phyloP scores from a whole-genome alignment of 2,888 invertebrate genomes.

The Mesorhabditis sp. region DNA sequence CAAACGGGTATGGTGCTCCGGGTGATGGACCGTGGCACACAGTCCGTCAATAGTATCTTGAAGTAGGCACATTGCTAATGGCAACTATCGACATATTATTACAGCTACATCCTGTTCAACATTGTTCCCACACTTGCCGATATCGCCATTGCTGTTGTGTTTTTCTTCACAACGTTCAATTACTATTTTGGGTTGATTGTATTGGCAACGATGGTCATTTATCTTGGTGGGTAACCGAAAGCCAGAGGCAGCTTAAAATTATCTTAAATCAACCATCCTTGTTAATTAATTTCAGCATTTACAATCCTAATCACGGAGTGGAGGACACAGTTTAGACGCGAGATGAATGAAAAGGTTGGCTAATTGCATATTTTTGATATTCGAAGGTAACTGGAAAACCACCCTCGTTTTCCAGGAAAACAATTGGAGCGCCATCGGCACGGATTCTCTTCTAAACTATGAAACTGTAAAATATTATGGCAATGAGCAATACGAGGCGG shows the following conservation, averaged over 20 bases:
- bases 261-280: not conserved
- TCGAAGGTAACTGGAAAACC: not conserved
- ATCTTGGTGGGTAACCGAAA: slow-evolving; percentile 74
- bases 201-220: slow-evolving; percentile 84
- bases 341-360: slow-evolving; percentile 82
- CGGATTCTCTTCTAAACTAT: slow-evolving; percentile 92
- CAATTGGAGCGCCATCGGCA: slow-evolving; percentile 58
- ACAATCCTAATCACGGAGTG: slow-evolving; percentile 92
- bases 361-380: not conserved
- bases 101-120: slow-evolving; percentile 68
- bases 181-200: slow-evolving; percentile 92
- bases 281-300: slow-evolving; percentile 65
- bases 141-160: slow-evolving; percentile 83
- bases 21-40: slow-evolving; percentile 94
- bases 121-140: slow-evolving; percentile 88
- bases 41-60: slow-evolving; percentile 86
- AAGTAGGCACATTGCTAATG: slow-evolving; percentile 60
- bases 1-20: slow-evolving; percentile 95
- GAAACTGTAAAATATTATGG: slow-evolving; percentile 97
- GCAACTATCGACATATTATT: slow-evolving; percentile 1
- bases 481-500: slow-evolving; percentile 85
- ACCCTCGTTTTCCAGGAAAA: not conserved
- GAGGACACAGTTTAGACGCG: slow-evolving; percentile 88
- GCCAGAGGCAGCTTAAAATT: not conserved
- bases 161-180: slow-evolving; percentile 82